Evolutionary conservation across 1,140 invertebrate genomes (phyloP), one percentile per base, ranked within the genome.

Genomic region (Chionoecetes opilio): DNA sequence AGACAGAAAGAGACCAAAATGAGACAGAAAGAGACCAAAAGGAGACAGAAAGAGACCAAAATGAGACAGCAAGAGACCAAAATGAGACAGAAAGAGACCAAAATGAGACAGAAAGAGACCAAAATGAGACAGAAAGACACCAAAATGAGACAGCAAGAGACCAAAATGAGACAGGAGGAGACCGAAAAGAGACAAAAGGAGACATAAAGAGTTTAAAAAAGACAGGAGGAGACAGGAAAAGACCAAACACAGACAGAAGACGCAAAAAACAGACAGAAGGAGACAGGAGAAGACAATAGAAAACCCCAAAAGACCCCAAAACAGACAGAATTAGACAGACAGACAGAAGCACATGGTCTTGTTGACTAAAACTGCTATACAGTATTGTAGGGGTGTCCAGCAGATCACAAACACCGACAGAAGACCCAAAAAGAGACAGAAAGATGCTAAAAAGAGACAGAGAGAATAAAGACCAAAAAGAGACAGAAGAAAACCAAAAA

Each of bases 351-450:
- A 75, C 29, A 5, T 89, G 8, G 0, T 87, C 82, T n/a, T 29
- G 17, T 38, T 96, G 95, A 11, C 84, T 89, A 86, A 96, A 97
- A 11, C 96, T 95, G 21, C 96, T 96, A 94, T 97, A 97, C 35
- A 97, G 96, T 14, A 97, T 96, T 97, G 97, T 8, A 97, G 90
- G 0, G 97, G 97, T 91, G 96, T 96, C 97, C 97, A 97, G 94
- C 97, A 97, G 34, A 97, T 9, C 5, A 97, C 96, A 96, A 97
- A 97, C 0, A 46, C 41, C 14, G 41, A 14, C 5, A 46, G 14
- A 46, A 46, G 14, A 46, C 5, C 5, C 5, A 46, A 46, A 46
- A 46, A 46, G 14, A 46, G 14, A 46, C 5, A 14, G 14, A 46
- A 46, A 46, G 14, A 46, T 6, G 14, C 5, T 46, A 46, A 46